A percentile compares a stretch with the other conserved stretches of the same genome.
phyloP scores from a whole-genome alignment of 2,888 invertebrate genomes.

The Athetis lepigone region DNA sequence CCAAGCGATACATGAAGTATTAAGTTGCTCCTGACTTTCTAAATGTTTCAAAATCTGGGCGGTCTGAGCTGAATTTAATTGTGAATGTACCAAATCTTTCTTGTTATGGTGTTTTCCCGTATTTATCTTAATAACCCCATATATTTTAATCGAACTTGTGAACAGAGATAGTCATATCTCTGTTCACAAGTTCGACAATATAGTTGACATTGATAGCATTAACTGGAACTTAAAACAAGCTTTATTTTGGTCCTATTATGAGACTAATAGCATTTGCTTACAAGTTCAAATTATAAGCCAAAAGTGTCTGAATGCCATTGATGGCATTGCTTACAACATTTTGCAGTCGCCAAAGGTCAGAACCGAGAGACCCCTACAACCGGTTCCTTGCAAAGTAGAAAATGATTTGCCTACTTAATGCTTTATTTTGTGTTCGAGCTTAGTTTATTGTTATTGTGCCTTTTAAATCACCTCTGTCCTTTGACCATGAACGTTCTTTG shows the following conservation, averaged over 20 bases:
- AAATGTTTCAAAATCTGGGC: constrained; percentile 22
- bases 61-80: constrained; percentile 14
- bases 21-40: constrained; percentile 11
- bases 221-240: background rate
- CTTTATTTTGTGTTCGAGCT: constrained; percentile 49
- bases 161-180: too few relatives aligned
- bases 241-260: background rate
- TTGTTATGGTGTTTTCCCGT: background rate
- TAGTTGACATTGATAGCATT: constrained; percentile 6
- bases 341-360: constrained; percentile 56
- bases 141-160: too few relatives aligned
- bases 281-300: constrained; percentile 17
- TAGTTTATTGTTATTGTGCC: constrained; percentile 40
- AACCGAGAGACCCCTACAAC: constrained; percentile 50
- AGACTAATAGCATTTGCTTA: background rate
- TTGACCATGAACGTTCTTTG: constrained; percentile 45
- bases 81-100: too few relatives aligned
- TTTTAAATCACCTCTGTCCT: constrained; percentile 55
- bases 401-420: constrained; percentile 55
- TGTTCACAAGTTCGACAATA: too few relatives aligned
- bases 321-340: constrained; percentile 54
- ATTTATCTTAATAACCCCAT: too few relatives aligned
- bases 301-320: constrained; percentile 28
- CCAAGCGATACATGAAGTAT: constrained; percentile 40
- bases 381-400: constrained; percentile 56